A percentile compares a stretch with the other conserved stretches of the same genome.
Evolutionary conservation across 1,140 invertebrate species (phyloP).

Genomic region (Orchestia grillus): DNA sequence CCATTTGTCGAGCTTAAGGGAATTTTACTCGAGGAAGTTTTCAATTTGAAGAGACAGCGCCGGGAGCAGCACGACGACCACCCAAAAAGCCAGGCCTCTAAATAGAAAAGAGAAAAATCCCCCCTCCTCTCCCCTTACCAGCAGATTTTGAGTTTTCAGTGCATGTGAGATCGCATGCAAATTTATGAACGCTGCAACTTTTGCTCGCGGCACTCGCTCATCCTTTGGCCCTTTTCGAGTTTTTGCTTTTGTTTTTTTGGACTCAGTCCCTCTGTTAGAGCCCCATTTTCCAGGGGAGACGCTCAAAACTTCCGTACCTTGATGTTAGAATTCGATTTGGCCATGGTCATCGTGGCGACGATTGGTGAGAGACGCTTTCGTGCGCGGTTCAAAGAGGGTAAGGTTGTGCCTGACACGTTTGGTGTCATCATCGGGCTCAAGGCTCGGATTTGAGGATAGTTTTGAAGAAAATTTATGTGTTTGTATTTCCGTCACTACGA

Average conservation of each 20-base stretch:
- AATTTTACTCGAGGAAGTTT: constrained; percentile 40
- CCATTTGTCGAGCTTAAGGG: constrained; percentile 52
- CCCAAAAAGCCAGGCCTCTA: not conserved
- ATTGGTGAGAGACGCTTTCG: not conserved
- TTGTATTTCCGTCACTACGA: no score
- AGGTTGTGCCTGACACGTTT: not conserved
- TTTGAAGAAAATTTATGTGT: not conserved
- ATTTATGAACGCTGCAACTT: constrained; percentile 46
- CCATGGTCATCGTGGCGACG: not conserved
- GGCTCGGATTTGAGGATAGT: not conserved
- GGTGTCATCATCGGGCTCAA: not conserved
- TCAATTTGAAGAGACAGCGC: constrained; percentile 51
- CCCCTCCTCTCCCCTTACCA: constrained; percentile 19
- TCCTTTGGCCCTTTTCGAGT: constrained; percentile 1
- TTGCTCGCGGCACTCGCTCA: constrained; percentile 2
- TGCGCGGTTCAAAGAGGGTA: not conserved
- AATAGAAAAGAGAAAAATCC: constrained; percentile 3
- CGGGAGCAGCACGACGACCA: not conserved
- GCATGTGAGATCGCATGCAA: constrained; percentile 24
- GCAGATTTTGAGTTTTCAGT: constrained; percentile 52
- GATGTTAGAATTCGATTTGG: not conserved
- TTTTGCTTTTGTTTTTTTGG: constrained; percentile 32
- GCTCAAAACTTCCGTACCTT: not conserved
- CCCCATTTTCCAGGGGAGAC: not conserved
- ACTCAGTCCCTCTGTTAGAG: not conserved